phyloP scores from a whole-genome alignment of 2,113 vertebrate species.

The Gavialis gangeticus region DNA sequence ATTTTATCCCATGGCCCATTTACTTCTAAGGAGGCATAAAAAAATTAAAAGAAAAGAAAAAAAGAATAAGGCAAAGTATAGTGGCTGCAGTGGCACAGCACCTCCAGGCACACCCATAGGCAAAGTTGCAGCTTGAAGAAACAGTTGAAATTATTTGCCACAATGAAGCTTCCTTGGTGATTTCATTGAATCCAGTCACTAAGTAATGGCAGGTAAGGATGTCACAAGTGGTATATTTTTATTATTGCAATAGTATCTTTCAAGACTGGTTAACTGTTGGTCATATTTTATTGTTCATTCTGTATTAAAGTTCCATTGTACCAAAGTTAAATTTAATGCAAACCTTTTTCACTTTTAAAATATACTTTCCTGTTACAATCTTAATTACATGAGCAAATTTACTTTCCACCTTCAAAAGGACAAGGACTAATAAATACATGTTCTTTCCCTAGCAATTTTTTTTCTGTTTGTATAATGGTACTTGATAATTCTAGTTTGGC shows the following conservation, averaged over 20 bases:
- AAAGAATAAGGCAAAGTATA: not conserved
- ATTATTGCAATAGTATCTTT: not conserved
- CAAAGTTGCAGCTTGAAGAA: not conserved
- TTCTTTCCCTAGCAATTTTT: not conserved
- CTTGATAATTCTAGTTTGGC: not conserved
- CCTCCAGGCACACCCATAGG: not conserved
- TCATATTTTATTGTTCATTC: not conserved
- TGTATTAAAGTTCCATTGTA: not conserved
- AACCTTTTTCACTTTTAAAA: not conserved
- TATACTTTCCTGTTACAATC: not conserved
- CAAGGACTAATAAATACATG: not conserved
- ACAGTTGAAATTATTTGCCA: not conserved
- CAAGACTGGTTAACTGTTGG: not conserved
- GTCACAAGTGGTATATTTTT: not conserved
- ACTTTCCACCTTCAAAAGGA: not conserved
- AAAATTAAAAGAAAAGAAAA: no score
- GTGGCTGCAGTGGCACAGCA: not conserved
- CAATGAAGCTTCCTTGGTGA: not conserved
- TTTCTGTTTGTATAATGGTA: not conserved
- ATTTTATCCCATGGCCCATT: not conserved
- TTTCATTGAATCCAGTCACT: slow-evolving; percentile 7
- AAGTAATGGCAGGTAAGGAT: slow-evolving; percentile 65
- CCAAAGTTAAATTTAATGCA: not conserved
- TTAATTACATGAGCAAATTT: not conserved
- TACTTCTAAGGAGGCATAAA: not conserved